phyloP scores from a whole-genome alignment of 2,888 invertebrate species.

The Hanleya hanleyi region DNA sequence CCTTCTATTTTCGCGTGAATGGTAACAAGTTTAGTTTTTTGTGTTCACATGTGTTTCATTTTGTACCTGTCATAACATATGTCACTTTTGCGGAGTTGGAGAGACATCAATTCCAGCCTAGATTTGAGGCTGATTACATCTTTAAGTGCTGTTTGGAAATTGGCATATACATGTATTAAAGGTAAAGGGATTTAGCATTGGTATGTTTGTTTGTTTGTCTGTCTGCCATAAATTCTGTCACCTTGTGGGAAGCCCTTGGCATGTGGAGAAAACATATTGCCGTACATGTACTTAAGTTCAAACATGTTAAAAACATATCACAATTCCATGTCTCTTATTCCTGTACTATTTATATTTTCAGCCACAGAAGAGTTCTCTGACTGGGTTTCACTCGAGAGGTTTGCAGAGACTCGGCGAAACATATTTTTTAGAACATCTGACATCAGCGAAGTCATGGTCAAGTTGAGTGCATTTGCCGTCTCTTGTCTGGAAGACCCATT shows the following conservation, averaged over 20 bases:
- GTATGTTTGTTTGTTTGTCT: background rate
- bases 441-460: slow-evolving; percentile 42
- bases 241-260: too few species aligned
- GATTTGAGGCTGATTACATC: too few species aligned
- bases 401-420: slow-evolving; percentile 52
- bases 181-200: background rate
- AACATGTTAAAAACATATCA: background rate
- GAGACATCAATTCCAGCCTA: too few species aligned
- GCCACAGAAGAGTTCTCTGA: slow-evolving; percentile 55
- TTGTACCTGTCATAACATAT: too few species aligned
- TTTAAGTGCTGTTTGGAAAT: too few species aligned
- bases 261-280: too few species aligned
- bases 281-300: background rate
- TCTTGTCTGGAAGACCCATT: slow-evolving; percentile 39
- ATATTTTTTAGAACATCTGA: slow-evolving; percentile 54
- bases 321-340: background rate
- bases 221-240: too few species aligned
- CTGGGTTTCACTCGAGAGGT: slow-evolving; percentile 59
- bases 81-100: too few species aligned
- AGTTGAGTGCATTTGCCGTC: slow-evolving; percentile 56
- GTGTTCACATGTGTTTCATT: too few species aligned
- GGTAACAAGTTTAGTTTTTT: too few species aligned
- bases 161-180: too few species aligned
- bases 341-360: slow-evolving; percentile 27
- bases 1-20: too few species aligned